Evolutionary conservation across 2,113 vertebrate species (phyloP), one percentile per base, ranked within the genome.

Genomic region (Nicator chloris): DNA sequence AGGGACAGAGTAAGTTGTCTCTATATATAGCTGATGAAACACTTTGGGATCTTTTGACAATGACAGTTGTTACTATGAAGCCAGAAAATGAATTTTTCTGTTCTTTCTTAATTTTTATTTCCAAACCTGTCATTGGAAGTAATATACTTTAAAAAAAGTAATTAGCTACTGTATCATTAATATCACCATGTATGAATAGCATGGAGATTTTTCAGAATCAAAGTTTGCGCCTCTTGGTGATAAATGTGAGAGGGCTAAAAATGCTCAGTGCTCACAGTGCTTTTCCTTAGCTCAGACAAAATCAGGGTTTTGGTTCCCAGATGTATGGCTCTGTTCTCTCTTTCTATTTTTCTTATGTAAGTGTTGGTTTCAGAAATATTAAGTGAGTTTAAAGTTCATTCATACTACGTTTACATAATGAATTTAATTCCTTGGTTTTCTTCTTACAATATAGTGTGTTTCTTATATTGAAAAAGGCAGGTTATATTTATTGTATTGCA

Each of bases 21-120:
- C 95, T 96, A 96, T 88, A 82, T 94, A 92, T 97, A 96, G 88
- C n/a, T 92, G 80, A 86, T 95, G 82, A 96, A 95, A 65, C 56
- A 35, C 53, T 77, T 83, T 0, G 4, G 69, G 69, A 83, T 88
- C 82, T 94, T 86, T 83, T 96, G 94, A 92, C 84, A 64, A 42
- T 78, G 64, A 88, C 86, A 81, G 79, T 90, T 85, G 79, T 53
- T 90, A 86, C 69, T 75, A n/a, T 82, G 93, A 94, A 90, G 40
- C 49, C 60, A 92, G 60, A 45, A 78, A 80, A 18, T 71, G 5
- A 47, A 5, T 47, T 85, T 91, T 91, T 33, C 45, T 66, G 8
- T 51, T 88, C 28, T 92, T 94, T 47, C 35, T 68, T 37, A 9
- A 7, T 81, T 80, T 94, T 79, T 77, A 30, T 86, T 88, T 91